Conservation (phyloP, 2,113 vertebrate genomes). For the Pheucticus melanocephalus region DNA sequence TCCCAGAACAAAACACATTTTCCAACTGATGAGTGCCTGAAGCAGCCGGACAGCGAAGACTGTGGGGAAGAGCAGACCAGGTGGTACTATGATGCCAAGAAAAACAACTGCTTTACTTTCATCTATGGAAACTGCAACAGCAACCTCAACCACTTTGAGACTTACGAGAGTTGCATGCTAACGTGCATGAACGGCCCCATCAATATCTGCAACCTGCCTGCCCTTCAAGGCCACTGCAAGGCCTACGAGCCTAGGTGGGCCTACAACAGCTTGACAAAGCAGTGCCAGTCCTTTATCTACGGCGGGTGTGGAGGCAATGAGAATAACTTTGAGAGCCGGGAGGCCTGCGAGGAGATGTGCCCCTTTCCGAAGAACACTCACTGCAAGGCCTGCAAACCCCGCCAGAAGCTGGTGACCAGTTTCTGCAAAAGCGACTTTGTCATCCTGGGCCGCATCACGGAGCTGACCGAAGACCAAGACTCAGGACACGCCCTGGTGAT, state of each 20-base stretch:
- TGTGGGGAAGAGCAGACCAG: constrained; percentile 87
- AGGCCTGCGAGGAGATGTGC: constrained; percentile 90
- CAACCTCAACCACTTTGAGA: constrained; percentile 86
- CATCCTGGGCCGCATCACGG: constrained; percentile 86
- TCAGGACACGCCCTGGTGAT: constrained; percentile 87
- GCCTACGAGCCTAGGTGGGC: constrained; percentile 92
- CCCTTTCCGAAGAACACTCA: constrained; percentile 85
- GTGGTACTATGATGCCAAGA: constrained; percentile 90
- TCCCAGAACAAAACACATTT: constrained; percentile 79
- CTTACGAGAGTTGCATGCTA: constrained; percentile 85
- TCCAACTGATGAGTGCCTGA: constrained; percentile 81
- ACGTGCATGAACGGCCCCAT: constrained; percentile 87
- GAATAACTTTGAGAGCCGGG: constrained; percentile 95
- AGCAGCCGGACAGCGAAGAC: constrained; percentile 79
- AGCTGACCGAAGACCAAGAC: constrained; percentile 87
- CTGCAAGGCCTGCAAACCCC: constrained; percentile 88
- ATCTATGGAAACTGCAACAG: constrained; percentile 80
- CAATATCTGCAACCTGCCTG: constrained; percentile 84
- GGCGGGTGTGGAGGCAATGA: constrained; percentile 92
- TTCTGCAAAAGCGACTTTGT: constrained; percentile 96
- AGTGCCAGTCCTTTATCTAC: constrained; percentile 93
- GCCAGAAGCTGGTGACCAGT: constrained; percentile 93
- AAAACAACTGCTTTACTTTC: constrained; percentile 91
- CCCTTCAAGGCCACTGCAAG: constrained; percentile 91
- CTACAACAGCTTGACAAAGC: constrained; percentile 81